Percentiles rank a stretch among this genome's conserved stretches.
Conservation (phyloP, 2,113 vertebrate species). For the Lophura nycthemera region DNA sequence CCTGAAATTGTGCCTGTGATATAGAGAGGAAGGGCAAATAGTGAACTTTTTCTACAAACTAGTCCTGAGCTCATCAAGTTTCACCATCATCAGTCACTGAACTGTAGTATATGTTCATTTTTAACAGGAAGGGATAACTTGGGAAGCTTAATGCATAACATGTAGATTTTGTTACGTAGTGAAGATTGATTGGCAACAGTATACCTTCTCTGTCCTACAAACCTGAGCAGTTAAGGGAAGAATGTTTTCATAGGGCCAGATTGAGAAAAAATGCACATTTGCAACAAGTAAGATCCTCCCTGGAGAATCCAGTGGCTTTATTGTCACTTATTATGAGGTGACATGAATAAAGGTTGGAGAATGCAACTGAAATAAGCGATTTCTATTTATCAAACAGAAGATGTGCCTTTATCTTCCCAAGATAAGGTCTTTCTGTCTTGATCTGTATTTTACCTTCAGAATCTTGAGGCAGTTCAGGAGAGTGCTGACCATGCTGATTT, state of each 20-base stretch:
- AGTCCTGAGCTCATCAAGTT: not conserved
- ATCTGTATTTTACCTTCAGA: not conserved
- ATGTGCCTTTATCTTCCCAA: not conserved
- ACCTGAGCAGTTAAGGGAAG: not conserved
- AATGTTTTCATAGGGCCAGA: fast-evolving
- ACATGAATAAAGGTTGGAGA: not conserved
- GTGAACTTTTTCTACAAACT: not conserved
- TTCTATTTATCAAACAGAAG: not conserved
- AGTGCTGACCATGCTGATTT: not conserved
- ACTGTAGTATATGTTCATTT: not conserved
- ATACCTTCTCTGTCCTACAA: not conserved
- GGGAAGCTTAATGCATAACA: not conserved
- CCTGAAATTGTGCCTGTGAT: not conserved
- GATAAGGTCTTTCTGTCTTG: not conserved
- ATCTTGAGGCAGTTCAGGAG: not conserved
- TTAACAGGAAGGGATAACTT: not conserved
- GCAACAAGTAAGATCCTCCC: not conserved
- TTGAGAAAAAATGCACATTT: fast-evolving
- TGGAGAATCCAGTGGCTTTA: not conserved
- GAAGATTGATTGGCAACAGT: not conserved
- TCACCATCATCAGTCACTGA: not conserved
- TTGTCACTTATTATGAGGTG: fast-evolving
- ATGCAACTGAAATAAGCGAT: not conserved
- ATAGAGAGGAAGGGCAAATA: not conserved
- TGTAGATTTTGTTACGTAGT: not conserved